A percentile compares a stretch with the other conserved stretches of the same genome.
Evolutionary conservation across 2,797 vertebrate species (phyloP).

Genomic region (Coendou prehensilis): DNA sequence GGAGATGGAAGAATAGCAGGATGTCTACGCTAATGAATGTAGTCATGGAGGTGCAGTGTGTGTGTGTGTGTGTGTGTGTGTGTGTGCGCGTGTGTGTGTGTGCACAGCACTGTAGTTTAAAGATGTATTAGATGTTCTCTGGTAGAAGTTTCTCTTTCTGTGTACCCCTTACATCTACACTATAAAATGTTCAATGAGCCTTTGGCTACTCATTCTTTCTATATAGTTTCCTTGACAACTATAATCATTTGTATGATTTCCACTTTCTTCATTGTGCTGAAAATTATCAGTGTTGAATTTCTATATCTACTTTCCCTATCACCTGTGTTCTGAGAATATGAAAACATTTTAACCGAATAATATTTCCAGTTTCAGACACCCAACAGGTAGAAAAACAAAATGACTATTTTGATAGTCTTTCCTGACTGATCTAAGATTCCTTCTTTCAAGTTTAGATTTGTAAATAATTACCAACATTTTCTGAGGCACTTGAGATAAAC

Average conservation of each 20-base stretch:
- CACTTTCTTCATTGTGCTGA: neutral
- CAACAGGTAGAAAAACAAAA: constrained; percentile 13
- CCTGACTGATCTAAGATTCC: neutral
- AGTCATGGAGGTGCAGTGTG: neutral
- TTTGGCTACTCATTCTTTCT: neutral
- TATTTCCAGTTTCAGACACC: neutral
- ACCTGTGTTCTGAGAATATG: neutral
- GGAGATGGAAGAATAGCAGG: neutral
- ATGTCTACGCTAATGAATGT: neutral
- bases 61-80: neutral
- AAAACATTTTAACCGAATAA: neutral
- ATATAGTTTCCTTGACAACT: constrained; percentile 31
- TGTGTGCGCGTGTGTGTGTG: too few species aligned
- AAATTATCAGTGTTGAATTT: constrained; percentile 48
- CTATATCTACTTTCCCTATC: neutral
- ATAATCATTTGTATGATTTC: constrained; percentile 2
- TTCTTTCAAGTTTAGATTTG: constrained; percentile 36
- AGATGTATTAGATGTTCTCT: neutral
- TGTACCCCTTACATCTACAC: neutral
- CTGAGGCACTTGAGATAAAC: neutral
- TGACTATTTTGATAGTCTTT: neutral
- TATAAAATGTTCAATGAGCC: neutral
- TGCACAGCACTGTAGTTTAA: neutral
- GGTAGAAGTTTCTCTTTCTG: neutral
- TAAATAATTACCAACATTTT: constrained; percentile 4